Conservation (phyloP, 2,888 invertebrate genomes). For the Pachymerium ferrugineum region DNA sequence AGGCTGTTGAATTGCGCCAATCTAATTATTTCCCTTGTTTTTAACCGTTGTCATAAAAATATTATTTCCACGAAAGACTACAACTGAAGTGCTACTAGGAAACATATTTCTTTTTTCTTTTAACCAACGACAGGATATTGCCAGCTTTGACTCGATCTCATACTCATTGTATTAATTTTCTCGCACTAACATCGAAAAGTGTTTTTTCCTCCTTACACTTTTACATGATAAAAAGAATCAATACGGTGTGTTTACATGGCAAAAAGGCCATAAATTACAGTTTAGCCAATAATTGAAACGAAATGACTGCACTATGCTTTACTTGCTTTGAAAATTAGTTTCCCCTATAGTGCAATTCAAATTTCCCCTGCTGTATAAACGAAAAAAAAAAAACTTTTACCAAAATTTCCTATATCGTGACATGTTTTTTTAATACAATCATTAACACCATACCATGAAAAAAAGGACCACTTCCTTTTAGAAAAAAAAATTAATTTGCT, state of each 20-base stretch:
- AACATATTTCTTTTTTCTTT: constrained; percentile 17
- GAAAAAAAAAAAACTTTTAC: no score
- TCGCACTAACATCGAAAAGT: not conserved
- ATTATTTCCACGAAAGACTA: no score
- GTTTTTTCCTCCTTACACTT: not conserved
- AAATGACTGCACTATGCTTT: not conserved
- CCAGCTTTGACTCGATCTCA: constrained; percentile 19
- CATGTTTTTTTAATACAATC: not conserved
- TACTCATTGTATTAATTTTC: constrained; percentile 16
- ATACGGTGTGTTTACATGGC: not conserved
- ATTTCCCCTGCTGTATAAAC: no score
- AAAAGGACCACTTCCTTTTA: not conserved
- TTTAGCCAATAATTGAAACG: constrained; percentile 24
- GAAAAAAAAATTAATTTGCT: not conserved
- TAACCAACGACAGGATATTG: constrained; percentile 9
- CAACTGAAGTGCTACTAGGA: no score
- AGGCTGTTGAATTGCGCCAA: constrained; percentile 20
- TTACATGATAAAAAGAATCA: not conserved
- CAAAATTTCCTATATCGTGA: no score
- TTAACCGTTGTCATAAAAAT: not conserved
- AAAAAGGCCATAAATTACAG: constrained; percentile 16
- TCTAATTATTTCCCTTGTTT: constrained; percentile 20
- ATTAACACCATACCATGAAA: not conserved
- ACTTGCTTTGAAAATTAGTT: not conserved
- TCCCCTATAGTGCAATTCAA: not conserved